Evolutionary conservation across 2,888 invertebrate genomes (phyloP).

Genomic region (Hypsopygia costalis): DNA sequence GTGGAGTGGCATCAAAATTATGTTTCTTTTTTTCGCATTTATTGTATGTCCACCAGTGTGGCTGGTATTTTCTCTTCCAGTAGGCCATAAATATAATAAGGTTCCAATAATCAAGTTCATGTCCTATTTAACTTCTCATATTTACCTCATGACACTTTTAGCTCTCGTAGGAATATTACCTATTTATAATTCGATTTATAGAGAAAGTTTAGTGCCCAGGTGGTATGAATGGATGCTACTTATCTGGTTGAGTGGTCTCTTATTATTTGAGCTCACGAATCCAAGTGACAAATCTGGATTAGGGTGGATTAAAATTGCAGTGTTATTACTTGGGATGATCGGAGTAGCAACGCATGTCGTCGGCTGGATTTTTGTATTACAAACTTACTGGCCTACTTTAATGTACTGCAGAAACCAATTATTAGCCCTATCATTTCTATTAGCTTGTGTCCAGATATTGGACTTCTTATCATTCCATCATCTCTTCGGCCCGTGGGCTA

Average conservation of each 20-base stretch:
- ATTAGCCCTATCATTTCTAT: conserved; percentile 95
- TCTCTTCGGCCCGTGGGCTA: conserved; percentile 99
- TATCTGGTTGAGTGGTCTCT: conserved; percentile 95
- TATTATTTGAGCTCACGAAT: conserved; percentile 97
- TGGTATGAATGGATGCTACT: conserved; percentile 98
- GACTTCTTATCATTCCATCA: conserved; percentile 99
- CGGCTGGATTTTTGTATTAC: conserved; percentile 85
- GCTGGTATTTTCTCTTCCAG: conserved; percentile 96
- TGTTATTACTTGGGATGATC: conserved; percentile 92
- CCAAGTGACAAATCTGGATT: conserved; percentile 98
- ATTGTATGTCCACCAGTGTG: conserved; percentile 97
- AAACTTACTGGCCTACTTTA: conserved; percentile 89
- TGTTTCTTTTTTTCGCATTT: conserved; percentile 95
- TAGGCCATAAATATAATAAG: conserved; percentile 97
- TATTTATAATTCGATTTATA: conserved; percentile 88
- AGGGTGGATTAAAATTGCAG: conserved; percentile 95
- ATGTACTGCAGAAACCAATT: conserved; percentile 98
- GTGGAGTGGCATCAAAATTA: conserved; percentile 97
- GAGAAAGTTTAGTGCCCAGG: conserved; percentile 90
- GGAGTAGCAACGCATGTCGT: conserved; percentile 94
- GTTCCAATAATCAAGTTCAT: conserved; percentile 99
- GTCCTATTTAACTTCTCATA: conserved; percentile 99
- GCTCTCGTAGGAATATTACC: conserved; percentile 94
- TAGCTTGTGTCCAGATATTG: conserved; percentile 98
- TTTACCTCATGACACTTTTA: conserved; percentile 97